Percentiles rank a stretch among this genome's conserved stretches.
These are phyloP conservation scores for Cyclophora albipunctata DNA, from an alignment of 2,888 invertebrate genomes.

Conservation along the genomic window DNA sequence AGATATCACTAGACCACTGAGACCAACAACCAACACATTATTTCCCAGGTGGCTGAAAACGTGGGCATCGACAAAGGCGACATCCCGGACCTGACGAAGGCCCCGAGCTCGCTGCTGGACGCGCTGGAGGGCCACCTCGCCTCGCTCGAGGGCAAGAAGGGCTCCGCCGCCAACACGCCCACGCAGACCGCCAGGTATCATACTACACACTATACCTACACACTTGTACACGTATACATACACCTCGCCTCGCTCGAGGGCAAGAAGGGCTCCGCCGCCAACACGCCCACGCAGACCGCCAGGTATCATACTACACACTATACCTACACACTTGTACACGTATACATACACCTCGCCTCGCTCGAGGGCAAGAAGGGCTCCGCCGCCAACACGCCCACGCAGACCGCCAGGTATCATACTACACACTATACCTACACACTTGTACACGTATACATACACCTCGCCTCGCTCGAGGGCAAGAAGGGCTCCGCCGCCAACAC, in stretches of 20 bases:
- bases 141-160: conserved; percentile 94
- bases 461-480: conserved; percentile 94
- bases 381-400: conserved; percentile 89
- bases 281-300: conserved; percentile 89
- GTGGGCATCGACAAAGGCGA: conserved; percentile 99
- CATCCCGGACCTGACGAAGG: conserved; percentile 98
- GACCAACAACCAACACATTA: not conserved
- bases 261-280: conserved; percentile 89
- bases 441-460: too few species aligned
- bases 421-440: not conserved
- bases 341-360: conserved; percentile 93
- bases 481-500: conserved; percentile 90
- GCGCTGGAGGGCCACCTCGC: conserved; percentile 97
- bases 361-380: conserved; percentile 95
- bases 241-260: conserved; percentile 94
- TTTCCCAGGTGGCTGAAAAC: conserved; percentile 77
- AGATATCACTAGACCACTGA: too few species aligned
- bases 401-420: conserved; percentile 81
- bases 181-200: conserved; percentile 87
- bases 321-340: too few species aligned
- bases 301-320: conserved; percentile 69
- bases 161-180: conserved; percentile 88
- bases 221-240: too few species aligned
- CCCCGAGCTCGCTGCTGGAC: conserved; percentile 96
- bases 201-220: not conserved